Conservation (phyloP, 2,797 vertebrate genomes). For the Carcharodon carcharias region DNA sequence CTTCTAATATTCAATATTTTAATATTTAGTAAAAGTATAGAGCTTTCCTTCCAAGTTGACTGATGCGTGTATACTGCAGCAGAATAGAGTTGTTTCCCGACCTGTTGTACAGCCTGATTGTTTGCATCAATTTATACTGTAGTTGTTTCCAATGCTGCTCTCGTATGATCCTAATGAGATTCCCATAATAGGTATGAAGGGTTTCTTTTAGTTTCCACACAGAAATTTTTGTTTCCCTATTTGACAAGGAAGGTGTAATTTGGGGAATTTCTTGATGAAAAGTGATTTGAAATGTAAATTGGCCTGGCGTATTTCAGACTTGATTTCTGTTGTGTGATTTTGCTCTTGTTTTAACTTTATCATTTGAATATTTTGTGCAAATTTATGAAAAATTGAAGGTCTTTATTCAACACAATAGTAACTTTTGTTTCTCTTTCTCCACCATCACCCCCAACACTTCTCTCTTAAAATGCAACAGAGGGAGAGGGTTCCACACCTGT, state of each 20-base stretch:
- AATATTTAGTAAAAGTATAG: neutral
- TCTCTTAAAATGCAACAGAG: neutral
- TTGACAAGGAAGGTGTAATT: neutral
- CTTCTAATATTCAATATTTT: neutral
- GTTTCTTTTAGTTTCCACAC: neutral
- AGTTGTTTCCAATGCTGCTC: neutral
- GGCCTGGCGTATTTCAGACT: neutral
- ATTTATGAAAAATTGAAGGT: neutral
- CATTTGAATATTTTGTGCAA: neutral
- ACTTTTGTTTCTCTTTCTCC: neutral
- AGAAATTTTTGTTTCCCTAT: neutral
- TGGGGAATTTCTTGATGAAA: neutral
- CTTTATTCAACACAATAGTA: neutral
- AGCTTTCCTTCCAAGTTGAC: neutral
- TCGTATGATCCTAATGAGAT: neutral
- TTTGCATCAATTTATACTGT: neutral
- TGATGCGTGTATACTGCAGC: neutral
- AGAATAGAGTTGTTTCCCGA: neutral
- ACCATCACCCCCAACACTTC: no score
- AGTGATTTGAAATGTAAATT: neutral
- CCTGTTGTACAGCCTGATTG: neutral
- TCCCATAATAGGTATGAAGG: neutral
- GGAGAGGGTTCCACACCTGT: neutral
- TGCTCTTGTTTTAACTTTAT: neutral
- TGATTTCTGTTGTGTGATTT: neutral